Percentiles rank a stretch among this genome's conserved stretches.
These are phyloP conservation scores for Drosophila subobscura DNA, from an alignment of 1,140 invertebrate genomes.

Conservation along the genomic window DNA sequence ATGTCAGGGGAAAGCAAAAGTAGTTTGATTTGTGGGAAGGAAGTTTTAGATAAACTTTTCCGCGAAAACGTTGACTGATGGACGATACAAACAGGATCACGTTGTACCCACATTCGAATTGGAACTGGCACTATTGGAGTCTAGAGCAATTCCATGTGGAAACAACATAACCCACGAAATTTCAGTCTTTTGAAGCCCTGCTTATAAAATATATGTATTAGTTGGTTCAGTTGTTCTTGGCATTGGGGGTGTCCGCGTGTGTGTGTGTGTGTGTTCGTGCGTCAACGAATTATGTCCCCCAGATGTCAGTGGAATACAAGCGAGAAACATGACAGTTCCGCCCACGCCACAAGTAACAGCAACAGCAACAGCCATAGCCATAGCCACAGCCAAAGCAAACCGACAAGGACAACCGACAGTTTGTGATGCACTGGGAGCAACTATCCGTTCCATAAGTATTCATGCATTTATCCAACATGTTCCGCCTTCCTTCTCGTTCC, in stretches of 20 bases:
- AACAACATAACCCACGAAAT: conserved; percentile 48
- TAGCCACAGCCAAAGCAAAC: too few relatives aligned
- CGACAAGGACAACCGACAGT: conserved; percentile 22
- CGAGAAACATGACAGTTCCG: conserved; percentile 67
- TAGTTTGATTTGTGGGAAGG: too few relatives aligned
- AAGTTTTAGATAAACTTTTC: too few relatives aligned
- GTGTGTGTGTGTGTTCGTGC: conserved; percentile 36
- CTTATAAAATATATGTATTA: conserved; percentile 28
- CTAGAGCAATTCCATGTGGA: conserved; percentile 53
- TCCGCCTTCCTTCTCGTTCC: not conserved
- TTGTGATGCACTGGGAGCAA: conserved; percentile 54
- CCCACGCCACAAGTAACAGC: conserved; percentile 30
- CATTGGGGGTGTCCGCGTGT: conserved; percentile 25
- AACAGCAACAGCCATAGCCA: conserved; percentile 21
- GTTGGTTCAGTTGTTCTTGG: conserved; percentile 10
- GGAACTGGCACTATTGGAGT: conserved; percentile 44
- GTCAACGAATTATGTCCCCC: conserved; percentile 74
- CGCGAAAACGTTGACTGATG: too few relatives aligned
- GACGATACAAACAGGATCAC: too few relatives aligned
- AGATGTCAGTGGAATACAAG: conserved; percentile 75
- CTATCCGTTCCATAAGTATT: conserved; percentile 60
- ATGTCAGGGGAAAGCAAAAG: too few relatives aligned
- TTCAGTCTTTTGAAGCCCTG: conserved; percentile 19
- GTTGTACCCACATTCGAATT: too few relatives aligned
- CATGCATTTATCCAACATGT: conserved; percentile 59